phyloP scores from a whole-genome alignment of 2,797 vertebrate species.

The Labeo calbasu region DNA sequence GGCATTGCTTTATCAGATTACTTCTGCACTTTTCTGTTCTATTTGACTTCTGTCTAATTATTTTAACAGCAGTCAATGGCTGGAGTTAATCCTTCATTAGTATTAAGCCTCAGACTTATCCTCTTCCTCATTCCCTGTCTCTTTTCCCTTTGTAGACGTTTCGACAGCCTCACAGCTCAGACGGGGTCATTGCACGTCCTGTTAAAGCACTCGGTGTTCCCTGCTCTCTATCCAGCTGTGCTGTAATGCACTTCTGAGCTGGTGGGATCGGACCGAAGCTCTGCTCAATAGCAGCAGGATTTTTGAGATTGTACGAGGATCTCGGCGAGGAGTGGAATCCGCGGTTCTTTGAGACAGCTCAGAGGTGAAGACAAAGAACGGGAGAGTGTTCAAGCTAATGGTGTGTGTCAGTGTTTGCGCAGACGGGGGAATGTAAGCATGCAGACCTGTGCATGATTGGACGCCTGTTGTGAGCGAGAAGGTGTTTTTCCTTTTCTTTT shows the following conservation, averaged over 20 bases:
- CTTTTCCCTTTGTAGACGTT: slow-evolving; percentile 9
- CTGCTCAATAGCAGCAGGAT: slow-evolving; percentile 10
- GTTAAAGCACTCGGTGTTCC: background rate
- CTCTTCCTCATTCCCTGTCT: slow-evolving; percentile 19
- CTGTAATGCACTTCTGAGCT: slow-evolving; percentile 35
- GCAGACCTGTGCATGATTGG: background rate
- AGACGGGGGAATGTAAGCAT: background rate
- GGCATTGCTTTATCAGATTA: slow-evolving; percentile 27
- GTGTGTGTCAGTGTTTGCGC: slow-evolving; percentile 12
- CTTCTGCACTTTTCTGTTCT: background rate
- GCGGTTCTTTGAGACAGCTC: background rate
- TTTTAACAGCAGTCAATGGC: slow-evolving; percentile 25
- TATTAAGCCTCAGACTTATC: slow-evolving; percentile 11
- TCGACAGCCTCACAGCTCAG: background rate
- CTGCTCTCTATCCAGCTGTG: slow-evolving; percentile 34
- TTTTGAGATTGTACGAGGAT: slow-evolving; percentile 10
- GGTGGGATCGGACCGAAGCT: slow-evolving; percentile 9
- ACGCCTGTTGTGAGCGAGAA: background rate
- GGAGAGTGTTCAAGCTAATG: background rate
- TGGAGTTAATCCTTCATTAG: slow-evolving; percentile 24
- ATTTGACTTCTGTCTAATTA: slow-evolving; percentile 24
- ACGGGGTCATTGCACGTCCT: background rate
- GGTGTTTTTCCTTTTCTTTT: background rate
- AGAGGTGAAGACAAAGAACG: background rate
- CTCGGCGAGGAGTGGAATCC: background rate